phyloP scores from a whole-genome alignment of 1,140 invertebrate genomes.

The Calycopis cecrops region DNA sequence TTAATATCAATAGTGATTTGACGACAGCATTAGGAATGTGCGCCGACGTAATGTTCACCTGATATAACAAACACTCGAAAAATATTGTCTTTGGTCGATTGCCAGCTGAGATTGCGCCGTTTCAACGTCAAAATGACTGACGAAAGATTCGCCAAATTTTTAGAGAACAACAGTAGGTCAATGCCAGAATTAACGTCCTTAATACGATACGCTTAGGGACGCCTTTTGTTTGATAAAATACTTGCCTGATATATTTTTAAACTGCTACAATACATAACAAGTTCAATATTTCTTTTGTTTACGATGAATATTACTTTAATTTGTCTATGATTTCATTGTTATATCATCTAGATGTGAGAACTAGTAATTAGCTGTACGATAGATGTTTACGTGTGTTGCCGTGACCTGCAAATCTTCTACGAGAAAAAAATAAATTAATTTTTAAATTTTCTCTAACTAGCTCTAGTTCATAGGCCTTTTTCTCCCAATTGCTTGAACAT shows the following conservation, averaged over 20 bases:
- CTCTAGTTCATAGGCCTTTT: too few relatives aligned
- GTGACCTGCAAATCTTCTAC: too few relatives aligned
- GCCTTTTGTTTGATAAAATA: neutral
- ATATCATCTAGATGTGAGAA: neutral
- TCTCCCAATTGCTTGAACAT: too few relatives aligned
- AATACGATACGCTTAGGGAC: neutral
- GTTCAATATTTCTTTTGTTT: conserved; percentile 11
- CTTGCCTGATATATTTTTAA: neutral
- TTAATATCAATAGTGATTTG: neutral
- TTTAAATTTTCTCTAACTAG: too few relatives aligned
- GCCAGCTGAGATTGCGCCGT: conserved; percentile 31
- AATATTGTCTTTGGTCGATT: conserved; percentile 32
- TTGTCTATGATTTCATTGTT: neutral
- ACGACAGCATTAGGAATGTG: conserved; percentile 2
- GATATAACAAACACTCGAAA: conserved; percentile 16
- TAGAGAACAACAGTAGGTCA: conserved; percentile 15
- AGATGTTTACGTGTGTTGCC: too few relatives aligned
- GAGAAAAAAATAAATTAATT: too few relatives aligned
- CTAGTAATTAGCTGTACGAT: too few relatives aligned
- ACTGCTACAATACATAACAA: neutral
- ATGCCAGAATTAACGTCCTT: neutral
- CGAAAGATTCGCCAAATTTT: conserved; percentile 15
- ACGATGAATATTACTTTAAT: neutral
- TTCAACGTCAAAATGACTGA: conserved; percentile 15
- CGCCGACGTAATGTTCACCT: conserved; percentile 16